These are phyloP conservation scores for Reticulitermes lucifugus DNA, from an alignment of 2,888 invertebrate species.

Conservation along the genomic window DNA sequence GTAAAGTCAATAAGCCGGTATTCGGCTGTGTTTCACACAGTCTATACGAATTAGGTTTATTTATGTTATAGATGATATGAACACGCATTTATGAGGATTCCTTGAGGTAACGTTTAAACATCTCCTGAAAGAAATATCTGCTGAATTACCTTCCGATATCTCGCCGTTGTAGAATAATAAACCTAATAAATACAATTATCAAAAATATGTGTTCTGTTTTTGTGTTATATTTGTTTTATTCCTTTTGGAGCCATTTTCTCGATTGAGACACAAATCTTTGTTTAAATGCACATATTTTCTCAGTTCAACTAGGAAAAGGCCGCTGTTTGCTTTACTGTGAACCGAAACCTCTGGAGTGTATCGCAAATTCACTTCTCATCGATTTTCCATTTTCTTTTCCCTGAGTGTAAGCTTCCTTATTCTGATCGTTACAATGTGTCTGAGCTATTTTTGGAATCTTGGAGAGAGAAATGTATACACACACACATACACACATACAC, in stretches of 20 bases:
- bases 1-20: no score
- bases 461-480: background rate
- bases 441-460: background rate
- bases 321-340: conserved; percentile 34
- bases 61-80: no score
- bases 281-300: conserved; percentile 47
- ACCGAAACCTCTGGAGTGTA: conserved; percentile 40
- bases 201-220: background rate
- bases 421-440: background rate
- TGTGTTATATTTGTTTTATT: conserved; percentile 24
- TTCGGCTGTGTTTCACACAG: no score
- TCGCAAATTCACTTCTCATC: conserved; percentile 46
- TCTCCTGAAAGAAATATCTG: background rate
- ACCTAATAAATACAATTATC: background rate
- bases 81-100: no score
- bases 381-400: conserved; percentile 46
- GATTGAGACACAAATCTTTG: conserved; percentile 43
- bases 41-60: no score
- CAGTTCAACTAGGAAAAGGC: background rate
- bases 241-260: conserved; percentile 41
- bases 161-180: background rate
- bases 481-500: background rate
- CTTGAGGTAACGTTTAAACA: no score
- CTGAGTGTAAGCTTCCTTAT: background rate
- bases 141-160: background rate